Percentiles rank a stretch among this genome's conserved stretches.
Evolutionary conservation across 2,888 invertebrate genomes (phyloP).

Genomic region (Metallyticus violacea): DNA sequence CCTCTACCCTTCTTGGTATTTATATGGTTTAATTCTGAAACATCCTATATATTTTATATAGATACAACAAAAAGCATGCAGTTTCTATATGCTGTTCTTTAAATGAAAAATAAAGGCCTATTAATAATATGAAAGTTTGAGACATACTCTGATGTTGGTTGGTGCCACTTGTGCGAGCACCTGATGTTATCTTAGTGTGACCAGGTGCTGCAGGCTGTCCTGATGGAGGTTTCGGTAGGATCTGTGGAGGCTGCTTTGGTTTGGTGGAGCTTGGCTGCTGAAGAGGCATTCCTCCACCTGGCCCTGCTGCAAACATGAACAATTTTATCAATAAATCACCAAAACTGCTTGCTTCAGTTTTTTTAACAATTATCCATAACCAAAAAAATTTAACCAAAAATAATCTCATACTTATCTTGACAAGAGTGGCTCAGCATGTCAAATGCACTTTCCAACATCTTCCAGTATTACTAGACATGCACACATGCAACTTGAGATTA

Average conservation of each 20-base stretch:
- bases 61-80: neutral
- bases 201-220: conserved; percentile 27
- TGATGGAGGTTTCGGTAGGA: conserved; percentile 57
- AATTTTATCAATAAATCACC: neutral
- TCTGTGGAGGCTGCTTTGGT: conserved; percentile 56
- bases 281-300: conserved; percentile 23
- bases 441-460: neutral
- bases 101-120: neutral
- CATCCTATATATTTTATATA: no score
- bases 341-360: neutral
- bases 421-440: neutral
- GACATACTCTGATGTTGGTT: conserved; percentile 30
- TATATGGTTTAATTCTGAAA: no score
- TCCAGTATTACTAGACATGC: neutral
- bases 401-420: neutral
- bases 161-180: conserved; percentile 31
- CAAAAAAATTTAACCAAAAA: no score
- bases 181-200: conserved; percentile 34
- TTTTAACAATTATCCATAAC: no score
- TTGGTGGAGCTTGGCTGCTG: conserved; percentile 31
- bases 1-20: no score
- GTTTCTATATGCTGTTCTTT: neutral
- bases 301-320: conserved; percentile 39
- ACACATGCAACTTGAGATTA: no score
- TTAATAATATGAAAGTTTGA: neutral